Conservation (phyloP, 2,113 vertebrate genomes). For the Sylvietta virens region DNA sequence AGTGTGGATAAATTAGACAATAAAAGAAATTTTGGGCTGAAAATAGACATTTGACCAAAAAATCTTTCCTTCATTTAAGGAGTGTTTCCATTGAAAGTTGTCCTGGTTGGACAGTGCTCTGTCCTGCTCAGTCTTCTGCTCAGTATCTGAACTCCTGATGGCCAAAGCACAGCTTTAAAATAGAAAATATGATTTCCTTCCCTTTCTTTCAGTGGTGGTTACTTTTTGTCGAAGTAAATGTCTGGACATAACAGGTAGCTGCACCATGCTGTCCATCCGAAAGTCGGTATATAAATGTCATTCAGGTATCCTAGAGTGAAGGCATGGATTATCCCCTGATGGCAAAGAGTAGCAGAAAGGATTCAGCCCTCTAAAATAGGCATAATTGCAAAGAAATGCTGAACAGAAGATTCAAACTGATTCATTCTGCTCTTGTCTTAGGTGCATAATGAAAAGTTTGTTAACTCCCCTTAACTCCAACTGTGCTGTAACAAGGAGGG, state of each 20-base stretch:
- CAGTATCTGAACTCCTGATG: neutral
- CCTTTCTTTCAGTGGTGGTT: neutral
- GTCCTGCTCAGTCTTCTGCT: too few relatives aligned
- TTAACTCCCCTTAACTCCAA: neutral
- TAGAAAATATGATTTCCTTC: neutral
- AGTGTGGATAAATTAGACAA: neutral
- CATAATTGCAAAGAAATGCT: neutral
- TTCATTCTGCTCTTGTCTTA: neutral
- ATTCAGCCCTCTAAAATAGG: neutral
- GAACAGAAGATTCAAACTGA: neutral
- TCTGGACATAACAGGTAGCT: neutral
- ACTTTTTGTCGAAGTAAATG: neutral
- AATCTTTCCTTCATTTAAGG: neutral
- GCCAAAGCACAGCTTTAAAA: neutral
- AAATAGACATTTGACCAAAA: neutral
- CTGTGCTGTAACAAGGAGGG: neutral
- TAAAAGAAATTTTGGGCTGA: neutral
- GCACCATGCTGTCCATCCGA: neutral
- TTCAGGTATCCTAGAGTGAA: neutral
- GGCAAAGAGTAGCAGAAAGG: accelerated
- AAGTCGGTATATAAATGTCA: neutral
- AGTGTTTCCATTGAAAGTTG: neutral
- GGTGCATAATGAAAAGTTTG: neutral
- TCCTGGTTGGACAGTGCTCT: neutral
- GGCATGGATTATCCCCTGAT: neutral